These are phyloP conservation scores for Scophthalmus maximus DNA, from an alignment of 2,113 vertebrate genomes.

Conservation along the genomic window DNA sequence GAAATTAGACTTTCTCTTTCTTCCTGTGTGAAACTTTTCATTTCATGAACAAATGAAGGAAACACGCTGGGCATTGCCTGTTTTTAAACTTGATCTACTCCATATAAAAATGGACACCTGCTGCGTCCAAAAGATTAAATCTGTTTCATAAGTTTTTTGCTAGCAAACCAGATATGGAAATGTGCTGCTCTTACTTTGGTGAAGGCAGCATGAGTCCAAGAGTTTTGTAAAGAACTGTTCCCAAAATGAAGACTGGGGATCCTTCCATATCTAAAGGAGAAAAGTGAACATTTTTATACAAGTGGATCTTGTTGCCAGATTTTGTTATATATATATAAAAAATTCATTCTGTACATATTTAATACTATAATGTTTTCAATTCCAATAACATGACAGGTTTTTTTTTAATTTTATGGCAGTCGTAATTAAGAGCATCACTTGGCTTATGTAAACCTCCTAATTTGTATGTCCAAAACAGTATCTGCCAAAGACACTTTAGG, in stretches of 20 bases:
- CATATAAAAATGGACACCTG: background rate
- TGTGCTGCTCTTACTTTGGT: constrained; percentile 89
- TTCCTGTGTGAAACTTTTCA: constrained; percentile 1
- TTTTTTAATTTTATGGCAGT: background rate
- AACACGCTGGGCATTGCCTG: background rate
- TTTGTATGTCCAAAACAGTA: background rate
- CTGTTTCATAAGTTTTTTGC: constrained; percentile 40
- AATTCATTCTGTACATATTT: background rate
- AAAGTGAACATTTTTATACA: constrained; percentile 31
- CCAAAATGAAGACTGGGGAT: constrained; percentile 96
- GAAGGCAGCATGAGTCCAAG: constrained; percentile 96
- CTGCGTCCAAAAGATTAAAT: constrained; percentile 30
- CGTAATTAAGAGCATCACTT: constrained; percentile 26
- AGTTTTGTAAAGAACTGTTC: constrained; percentile 98
- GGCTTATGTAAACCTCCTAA: constrained; percentile 6
- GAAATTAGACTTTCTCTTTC: background rate
- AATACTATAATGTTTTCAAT: background rate
- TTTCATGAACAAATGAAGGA: constrained; percentile 37
- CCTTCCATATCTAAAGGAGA: constrained; percentile 89
- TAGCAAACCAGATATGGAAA: constrained; percentile 20
- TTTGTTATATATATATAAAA: constrained; percentile 8
- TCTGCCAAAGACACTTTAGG: constrained; percentile 5
- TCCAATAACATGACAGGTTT: constrained; percentile 1
- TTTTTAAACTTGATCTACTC: constrained; percentile 45
- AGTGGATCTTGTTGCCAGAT: background rate